Evolutionary conservation across 2,113 vertebrate species (phyloP), one percentile per base, ranked within the genome.

Genomic region (Chamaetylas fuelleborni): DNA sequence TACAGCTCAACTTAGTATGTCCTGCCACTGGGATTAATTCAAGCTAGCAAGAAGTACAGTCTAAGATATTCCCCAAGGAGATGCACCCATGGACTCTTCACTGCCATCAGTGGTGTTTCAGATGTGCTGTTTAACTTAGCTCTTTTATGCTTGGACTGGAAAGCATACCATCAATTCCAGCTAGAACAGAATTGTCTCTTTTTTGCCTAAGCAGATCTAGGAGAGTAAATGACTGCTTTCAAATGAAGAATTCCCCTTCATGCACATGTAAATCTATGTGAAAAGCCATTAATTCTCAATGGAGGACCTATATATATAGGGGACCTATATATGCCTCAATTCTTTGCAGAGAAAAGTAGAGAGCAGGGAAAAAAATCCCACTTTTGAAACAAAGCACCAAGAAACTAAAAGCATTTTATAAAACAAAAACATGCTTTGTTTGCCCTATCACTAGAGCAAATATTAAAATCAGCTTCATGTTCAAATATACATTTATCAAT

Each of bases 231-330:
- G 7, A 11, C 6, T 48, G 9, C 8, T 48, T 88, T 24, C 36
- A 40, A 43, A 38, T 34, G 12, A 56, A 57, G 26, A 66, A 11
- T 6, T 81, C 24, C 5, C 24, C 14, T 54, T 77, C 31, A 15
- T 18, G 14, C 12, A 13, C 6, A 5, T 2, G 9, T 22, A 47
- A 73, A 53, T 0, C 0, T 14, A 20, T 7, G 6, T 24, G 29
- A 51, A 89, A 83, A 65, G 4, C 3, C 19, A 65, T 31, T 53
- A 50, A 0, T 45, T 82, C 15, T 23, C 7, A 17, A 1, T 2
- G 18, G 17, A 56, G 12, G 5, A 3, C n/a, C 9, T 45, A 19
- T 54, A 54, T 14, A 34, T 34, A 36, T 12, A 65, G 5, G 13
- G 9, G 10, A 19, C 11, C 12, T 54, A 36, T 47, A 47, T 26